Evolutionary conservation across 2,888 invertebrate genomes (phyloP), one percentile per base, ranked within the genome.

Genomic region (Physocephala rufipes): DNA sequence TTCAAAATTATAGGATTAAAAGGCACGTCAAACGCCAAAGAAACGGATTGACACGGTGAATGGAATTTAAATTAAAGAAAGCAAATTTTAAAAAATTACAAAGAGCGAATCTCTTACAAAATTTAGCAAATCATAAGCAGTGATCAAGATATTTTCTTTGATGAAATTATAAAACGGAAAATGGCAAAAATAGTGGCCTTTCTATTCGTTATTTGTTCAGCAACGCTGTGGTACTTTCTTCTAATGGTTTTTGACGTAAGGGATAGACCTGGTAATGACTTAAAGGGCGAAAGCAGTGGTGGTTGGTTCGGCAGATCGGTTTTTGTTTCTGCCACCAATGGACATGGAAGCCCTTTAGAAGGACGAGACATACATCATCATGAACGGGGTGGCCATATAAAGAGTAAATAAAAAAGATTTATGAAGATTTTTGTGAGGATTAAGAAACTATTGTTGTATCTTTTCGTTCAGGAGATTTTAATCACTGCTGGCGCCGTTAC

Each of bases 401-500:
- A 82, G 73, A 81, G 84, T 84, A 78, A 80, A 80, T 79, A 43
- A 21, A 21, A 28, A 9, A 58, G 28, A 24, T 24, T 1, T 12
- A 15, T 4, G 24, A 16, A 36, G 36, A 36, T 36, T 36, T 36
- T n/a, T 9, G 5, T 36, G 9, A 4, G 36, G 36, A 36, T 36
- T 36, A 36, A 36, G n/a, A n/a, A n/a, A 7, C 9, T 36, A 7
- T 36, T 36, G 36, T 30, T 28, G 30, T 16, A 36, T 47, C n/a
- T n/a, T 15, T 28, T 24, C 28, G 13, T 13, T 28, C 71, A 84
- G 84, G 84, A 68, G 84, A 84, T 75, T 79, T 84, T 66, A 83
- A 85, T 77, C 84, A 84, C 76, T 84, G 84, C 76, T 84, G 84
- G 84, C 83, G 84, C 21, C 84, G 85, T 65, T 84, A 84, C 71